phyloP scores from a whole-genome alignment of 2,797 vertebrate species.

The Chanos chanos region DNA sequence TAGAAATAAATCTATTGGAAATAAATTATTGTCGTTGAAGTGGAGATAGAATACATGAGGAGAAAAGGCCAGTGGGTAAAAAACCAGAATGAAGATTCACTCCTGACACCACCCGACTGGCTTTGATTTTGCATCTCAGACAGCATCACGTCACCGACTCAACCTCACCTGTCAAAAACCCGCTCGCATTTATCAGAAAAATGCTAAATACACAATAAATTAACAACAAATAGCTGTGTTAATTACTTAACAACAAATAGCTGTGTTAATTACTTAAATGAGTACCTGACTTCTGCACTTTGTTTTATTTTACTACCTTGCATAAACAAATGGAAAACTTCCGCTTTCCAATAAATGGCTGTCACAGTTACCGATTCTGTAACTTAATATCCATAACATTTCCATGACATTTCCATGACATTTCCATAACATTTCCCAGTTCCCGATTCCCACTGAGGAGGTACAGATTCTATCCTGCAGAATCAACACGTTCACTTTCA shows the following conservation, averaged over 20 bases:
- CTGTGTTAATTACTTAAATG: constrained; percentile 65
- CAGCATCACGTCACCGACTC: constrained; percentile 29
- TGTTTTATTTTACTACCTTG: constrained; percentile 48
- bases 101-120: constrained; percentile 38
- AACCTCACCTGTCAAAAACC: constrained; percentile 21
- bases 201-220: constrained; percentile 65
- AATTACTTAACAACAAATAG: constrained; percentile 65
- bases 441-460: constrained; percentile 65
- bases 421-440: constrained; percentile 55
- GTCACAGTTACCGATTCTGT: constrained; percentile 75
- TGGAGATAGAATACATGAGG: constrained; percentile 47
- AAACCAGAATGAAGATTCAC: constrained; percentile 48
- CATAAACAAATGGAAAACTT: constrained; percentile 61
- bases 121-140: constrained; percentile 35
- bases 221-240: constrained; percentile 69
- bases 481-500: constrained; percentile 72
- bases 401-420: no score
- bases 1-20: constrained; percentile 64
- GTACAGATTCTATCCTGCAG: constrained; percentile 78
- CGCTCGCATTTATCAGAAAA: constrained; percentile 52
- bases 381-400: constrained; percentile 5
- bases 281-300: constrained; percentile 77
- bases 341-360: constrained; percentile 63
- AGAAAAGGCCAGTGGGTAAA: constrained; percentile 44
- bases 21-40: constrained; percentile 69